These are phyloP conservation scores for Drosophila hydei DNA, from an alignment of 1,140 invertebrate species.

Conservation along the genomic window DNA sequence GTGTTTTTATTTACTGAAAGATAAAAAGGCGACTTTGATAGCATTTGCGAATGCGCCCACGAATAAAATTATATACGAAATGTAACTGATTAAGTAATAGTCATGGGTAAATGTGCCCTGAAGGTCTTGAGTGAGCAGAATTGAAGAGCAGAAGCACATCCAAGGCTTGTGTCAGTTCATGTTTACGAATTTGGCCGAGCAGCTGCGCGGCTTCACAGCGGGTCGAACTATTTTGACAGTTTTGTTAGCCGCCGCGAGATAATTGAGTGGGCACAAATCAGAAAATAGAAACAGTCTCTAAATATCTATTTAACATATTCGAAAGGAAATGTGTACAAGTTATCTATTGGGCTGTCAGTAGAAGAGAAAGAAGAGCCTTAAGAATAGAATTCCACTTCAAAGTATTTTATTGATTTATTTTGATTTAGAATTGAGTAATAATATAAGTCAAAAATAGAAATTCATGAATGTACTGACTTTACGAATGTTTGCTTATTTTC, in stretches of 20 bases:
- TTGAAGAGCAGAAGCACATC: too few relatives aligned
- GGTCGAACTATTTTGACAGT: conserved; percentile 45
- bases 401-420: too few relatives aligned
- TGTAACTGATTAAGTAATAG: conserved; percentile 19
- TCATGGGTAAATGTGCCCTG: neutral
- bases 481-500: too few relatives aligned
- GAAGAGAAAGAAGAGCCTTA: too few relatives aligned
- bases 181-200: conserved; percentile 21
- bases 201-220: conserved; percentile 37
- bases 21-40: conserved; percentile 41
- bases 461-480: too few relatives aligned
- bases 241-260: conserved; percentile 25
- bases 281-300: conserved; percentile 1
- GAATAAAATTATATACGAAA: neutral
- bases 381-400: too few relatives aligned
- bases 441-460: too few relatives aligned
- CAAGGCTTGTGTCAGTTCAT: neutral
- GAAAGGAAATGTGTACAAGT: neutral
- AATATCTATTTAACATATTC: neutral
- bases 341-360: too few relatives aligned
- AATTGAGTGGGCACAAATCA: conserved; percentile 20
- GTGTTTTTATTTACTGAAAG: conserved; percentile 41
- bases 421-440: too few relatives aligned
- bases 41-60: conserved; percentile 21
- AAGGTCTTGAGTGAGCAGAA: neutral